These are phyloP conservation scores for Sitobion miscanthi DNA, from an alignment of 1,140 invertebrate species.

Conservation along the genomic window DNA sequence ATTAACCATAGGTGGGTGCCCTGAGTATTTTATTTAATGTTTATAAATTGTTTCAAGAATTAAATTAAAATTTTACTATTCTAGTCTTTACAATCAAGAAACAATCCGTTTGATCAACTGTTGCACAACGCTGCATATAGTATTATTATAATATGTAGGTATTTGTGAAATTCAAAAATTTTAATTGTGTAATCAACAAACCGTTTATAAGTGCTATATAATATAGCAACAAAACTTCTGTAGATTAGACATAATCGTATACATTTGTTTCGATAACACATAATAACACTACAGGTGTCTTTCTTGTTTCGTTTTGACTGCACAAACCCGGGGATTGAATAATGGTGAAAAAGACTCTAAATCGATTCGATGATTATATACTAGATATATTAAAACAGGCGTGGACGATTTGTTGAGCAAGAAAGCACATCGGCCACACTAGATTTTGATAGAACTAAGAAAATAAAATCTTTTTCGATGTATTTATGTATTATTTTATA, in stretches of 20 bases:
- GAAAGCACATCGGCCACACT: not conserved
- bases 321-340: too few species aligned
- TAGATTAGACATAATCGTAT: too few species aligned
- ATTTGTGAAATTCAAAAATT: not conserved
- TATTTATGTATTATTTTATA: not conserved
- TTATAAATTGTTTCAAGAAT: not conserved
- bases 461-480: not conserved
- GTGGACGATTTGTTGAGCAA: not conserved
- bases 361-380: not conserved
- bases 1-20: not conserved
- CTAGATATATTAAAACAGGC: not conserved
- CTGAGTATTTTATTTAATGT: not conserved
- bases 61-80: not conserved
- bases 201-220: not conserved
- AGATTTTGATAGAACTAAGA: not conserved
- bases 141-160: not conserved
- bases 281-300: too few species aligned
- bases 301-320: too few species aligned
- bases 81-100: not conserved
- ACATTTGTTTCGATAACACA: too few species aligned
- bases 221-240: too few species aligned
- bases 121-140: not conserved
- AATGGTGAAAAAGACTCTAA: not conserved
- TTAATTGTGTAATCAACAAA: not conserved
- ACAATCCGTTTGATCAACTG: not conserved